Evolutionary conservation across 2,888 invertebrate species (phyloP).

Genomic region (Cancer borealis): DNA sequence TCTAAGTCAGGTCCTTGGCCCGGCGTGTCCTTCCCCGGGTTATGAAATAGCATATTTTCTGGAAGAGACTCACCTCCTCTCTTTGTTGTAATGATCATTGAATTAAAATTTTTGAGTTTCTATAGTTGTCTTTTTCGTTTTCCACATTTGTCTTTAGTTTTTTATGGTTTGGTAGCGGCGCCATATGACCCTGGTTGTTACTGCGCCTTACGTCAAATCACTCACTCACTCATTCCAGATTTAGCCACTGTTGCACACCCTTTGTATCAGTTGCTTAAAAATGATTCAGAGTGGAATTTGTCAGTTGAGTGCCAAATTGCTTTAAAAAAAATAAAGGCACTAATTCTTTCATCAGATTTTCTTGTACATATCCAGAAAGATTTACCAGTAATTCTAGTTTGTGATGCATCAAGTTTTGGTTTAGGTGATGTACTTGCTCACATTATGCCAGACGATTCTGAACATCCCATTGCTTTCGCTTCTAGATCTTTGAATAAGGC

Average conservation of each 20-base stretch:
- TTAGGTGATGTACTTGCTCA: slow-evolving; percentile 72
- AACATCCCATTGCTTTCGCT: slow-evolving; percentile 31
- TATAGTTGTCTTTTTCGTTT: too few relatives aligned
- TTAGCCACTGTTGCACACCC: slow-evolving; percentile 56
- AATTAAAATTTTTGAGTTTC: too few relatives aligned
- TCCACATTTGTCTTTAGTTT: too few relatives aligned
- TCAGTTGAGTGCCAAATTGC: slow-evolving; percentile 18
- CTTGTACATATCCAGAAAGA: slow-evolving; percentile 23
- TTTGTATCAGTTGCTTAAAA: slow-evolving; percentile 40
- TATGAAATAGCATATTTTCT: too few relatives aligned
- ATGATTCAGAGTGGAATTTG: slow-evolving; percentile 43
- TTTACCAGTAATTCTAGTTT: slow-evolving; percentile 31
- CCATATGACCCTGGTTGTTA: too few relatives aligned
- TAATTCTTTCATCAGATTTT: background rate
- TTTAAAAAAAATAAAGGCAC: background rate
- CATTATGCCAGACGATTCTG: slow-evolving; percentile 19
- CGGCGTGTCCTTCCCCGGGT: too few relatives aligned
- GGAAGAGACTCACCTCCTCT: too few relatives aligned
- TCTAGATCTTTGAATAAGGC: slow-evolving; percentile 26
- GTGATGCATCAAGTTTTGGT: slow-evolving; percentile 76
- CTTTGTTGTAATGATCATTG: too few relatives aligned
- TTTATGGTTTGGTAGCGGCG: too few relatives aligned
- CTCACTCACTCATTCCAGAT: slow-evolving; percentile 21
- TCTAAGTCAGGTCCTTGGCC: too few relatives aligned
- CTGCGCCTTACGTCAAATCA: too few relatives aligned